Percentiles rank a stretch among this genome's conserved stretches.
phyloP scores from a whole-genome alignment of 1,140 invertebrate species.

The Antheraea pernyi region DNA sequence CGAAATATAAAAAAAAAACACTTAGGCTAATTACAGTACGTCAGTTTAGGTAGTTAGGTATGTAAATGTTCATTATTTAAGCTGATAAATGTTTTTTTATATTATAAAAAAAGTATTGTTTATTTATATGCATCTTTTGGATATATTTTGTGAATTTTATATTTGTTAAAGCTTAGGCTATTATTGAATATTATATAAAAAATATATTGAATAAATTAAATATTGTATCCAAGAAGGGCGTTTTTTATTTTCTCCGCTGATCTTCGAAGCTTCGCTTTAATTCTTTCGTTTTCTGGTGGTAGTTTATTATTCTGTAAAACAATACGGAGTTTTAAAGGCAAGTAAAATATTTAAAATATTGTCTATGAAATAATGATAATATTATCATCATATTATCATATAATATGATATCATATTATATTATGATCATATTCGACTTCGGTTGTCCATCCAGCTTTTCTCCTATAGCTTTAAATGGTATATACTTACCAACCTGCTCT shows the following conservation, averaged over 20 bases:
- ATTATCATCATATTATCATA: no score
- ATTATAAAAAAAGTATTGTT: constrained; percentile 10
- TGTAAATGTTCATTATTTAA: neutral
- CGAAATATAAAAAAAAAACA: no score
- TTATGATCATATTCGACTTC: no score
- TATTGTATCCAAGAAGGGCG: constrained; percentile 50
- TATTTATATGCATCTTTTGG: constrained; percentile 27
- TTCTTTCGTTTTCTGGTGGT: constrained; percentile 48
- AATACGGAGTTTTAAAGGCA: neutral
- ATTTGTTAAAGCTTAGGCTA: constrained; percentile 33
- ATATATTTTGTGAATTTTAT: constrained; percentile 44
- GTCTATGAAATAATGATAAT: no score
- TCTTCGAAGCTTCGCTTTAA: constrained; percentile 45
- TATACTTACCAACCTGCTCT: no score
- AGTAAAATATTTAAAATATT: no score
- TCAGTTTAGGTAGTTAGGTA: no score
- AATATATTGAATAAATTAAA: constrained; percentile 57
- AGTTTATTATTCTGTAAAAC: constrained; percentile 56
- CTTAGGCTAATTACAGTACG: no score
- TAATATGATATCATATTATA: no score
- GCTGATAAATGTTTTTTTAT: neutral
- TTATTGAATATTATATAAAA: constrained; percentile 30
- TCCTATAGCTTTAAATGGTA: no score
- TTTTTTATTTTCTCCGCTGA: constrained; percentile 52
- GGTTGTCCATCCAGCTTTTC: no score